These are phyloP conservation scores for Pocota personata DNA, from an alignment of 2,888 invertebrate species.

Conservation along the genomic window DNA sequence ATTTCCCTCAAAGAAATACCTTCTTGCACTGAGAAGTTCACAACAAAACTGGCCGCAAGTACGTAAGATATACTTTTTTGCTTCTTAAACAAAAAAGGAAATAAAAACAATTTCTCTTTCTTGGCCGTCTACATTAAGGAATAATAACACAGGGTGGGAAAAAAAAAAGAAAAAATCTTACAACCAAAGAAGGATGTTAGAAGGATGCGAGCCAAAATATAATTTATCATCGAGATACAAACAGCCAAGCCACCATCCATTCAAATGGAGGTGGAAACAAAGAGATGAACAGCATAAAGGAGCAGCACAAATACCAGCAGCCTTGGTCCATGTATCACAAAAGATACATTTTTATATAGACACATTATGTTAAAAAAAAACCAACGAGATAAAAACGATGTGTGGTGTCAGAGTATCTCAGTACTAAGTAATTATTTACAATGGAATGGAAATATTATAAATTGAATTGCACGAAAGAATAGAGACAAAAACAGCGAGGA, in stretches of 20 bases:
- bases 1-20: slow-evolving; percentile 10
- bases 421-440: slow-evolving; percentile 73
- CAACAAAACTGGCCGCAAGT: slow-evolving; percentile 37
- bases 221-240: slow-evolving; percentile 72
- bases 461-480: slow-evolving; percentile 67
- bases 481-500: slow-evolving; percentile 2
- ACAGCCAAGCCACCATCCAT: slow-evolving; percentile 49
- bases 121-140: slow-evolving; percentile 20
- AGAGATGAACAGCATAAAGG: slow-evolving; percentile 42
- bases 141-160: slow-evolving; percentile 40
- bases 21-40: slow-evolving; percentile 37
- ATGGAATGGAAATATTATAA: slow-evolving; percentile 70
- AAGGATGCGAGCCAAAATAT: slow-evolving; percentile 73
- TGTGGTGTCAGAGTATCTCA: slow-evolving; percentile 61
- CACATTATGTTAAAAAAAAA: slow-evolving; percentile 40
- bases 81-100: slow-evolving; percentile 30
- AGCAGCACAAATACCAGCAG: slow-evolving; percentile 26
- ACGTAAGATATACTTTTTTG: slow-evolving; percentile 39
- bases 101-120: slow-evolving; percentile 51
- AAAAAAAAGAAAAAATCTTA: slow-evolving; percentile 17
- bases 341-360: slow-evolving; percentile 57
- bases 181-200: slow-evolving; percentile 63
- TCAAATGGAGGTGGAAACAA: slow-evolving; percentile 63
- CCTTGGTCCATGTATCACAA: slow-evolving; percentile 49
- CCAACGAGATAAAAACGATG: slow-evolving; percentile 64